phyloP scores from a whole-genome alignment of 2,797 vertebrate species.

The Orestias chungarensis region DNA sequence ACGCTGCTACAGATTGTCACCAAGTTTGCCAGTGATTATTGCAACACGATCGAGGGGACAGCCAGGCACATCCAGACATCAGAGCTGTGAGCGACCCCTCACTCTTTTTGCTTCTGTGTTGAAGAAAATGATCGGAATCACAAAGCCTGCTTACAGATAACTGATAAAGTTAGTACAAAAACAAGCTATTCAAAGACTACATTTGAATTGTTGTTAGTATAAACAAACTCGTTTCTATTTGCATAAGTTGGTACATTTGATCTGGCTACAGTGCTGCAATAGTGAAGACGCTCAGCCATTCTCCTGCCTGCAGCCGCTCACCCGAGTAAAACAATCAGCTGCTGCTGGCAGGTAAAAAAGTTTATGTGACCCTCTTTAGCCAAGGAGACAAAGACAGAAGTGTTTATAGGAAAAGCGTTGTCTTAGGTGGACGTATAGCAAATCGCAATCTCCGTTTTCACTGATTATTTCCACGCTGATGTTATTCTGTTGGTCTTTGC shows the following conservation, averaged over 20 bases:
- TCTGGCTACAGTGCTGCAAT: not conserved
- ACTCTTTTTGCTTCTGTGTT: not conserved
- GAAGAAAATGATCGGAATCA: not conserved
- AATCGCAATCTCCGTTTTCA: too few relatives aligned
- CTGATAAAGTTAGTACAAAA: not conserved
- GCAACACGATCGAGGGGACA: constrained; percentile 87
- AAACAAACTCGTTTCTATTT: not conserved
- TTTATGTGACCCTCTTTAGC: not conserved
- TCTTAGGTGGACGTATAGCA: not conserved
- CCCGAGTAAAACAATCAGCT: not conserved
- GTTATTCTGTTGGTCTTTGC: too few relatives aligned
- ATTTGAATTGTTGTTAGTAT: not conserved
- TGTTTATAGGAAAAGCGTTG: not conserved
- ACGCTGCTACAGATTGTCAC: constrained; percentile 88
- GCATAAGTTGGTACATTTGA: not conserved
- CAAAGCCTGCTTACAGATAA: too few relatives aligned
- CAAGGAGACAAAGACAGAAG: not conserved
- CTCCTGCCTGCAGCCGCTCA: not conserved
- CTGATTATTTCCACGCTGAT: too few relatives aligned
- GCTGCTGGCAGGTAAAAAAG: not conserved
- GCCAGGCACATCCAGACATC: constrained; percentile 84
- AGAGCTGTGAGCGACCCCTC: constrained; percentile 80
- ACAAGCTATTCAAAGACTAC: not conserved
- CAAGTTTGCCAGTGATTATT: constrained; percentile 87
- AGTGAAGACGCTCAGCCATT: not conserved